A percentile compares a stretch with the other conserved stretches of the same genome.
Conservation (phyloP, 2,797 vertebrate species). For the Masticophis lateralis region DNA sequence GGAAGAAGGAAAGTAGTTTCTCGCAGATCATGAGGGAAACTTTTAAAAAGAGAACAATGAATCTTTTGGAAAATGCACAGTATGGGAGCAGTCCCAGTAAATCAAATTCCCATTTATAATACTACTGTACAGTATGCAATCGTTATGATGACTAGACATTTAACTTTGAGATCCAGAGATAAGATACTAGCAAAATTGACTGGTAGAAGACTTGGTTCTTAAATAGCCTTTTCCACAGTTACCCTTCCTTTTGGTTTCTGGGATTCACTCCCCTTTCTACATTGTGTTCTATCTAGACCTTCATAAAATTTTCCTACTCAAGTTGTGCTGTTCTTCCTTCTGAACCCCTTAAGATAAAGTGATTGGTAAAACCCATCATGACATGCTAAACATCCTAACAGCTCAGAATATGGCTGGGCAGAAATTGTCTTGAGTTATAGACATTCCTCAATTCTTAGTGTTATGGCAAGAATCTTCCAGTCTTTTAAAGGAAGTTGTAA, state of each 20-base stretch:
- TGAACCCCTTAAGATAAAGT: neutral
- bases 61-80: neutral
- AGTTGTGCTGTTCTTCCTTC: neutral
- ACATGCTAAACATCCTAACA: neutral
- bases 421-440: neutral
- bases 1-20: neutral
- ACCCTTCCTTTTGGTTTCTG: neutral
- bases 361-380: neutral
- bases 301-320: neutral
- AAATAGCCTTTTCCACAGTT: neutral
- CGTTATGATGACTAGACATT: neutral
- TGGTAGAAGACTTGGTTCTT: neutral
- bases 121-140: neutral
- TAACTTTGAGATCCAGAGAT: neutral
- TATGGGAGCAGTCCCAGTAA: neutral
- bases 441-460: neutral
- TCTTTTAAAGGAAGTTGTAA: neutral
- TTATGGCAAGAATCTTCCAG: neutral
- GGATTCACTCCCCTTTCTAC: too few relatives aligned
- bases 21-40: neutral
- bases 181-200: neutral
- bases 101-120: neutral
- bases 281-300: neutral
- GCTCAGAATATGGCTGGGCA: neutral
- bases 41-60: neutral